Evolutionary conservation across 2,113 vertebrate genomes (phyloP).

Genomic region (Scatophagus argus): DNA sequence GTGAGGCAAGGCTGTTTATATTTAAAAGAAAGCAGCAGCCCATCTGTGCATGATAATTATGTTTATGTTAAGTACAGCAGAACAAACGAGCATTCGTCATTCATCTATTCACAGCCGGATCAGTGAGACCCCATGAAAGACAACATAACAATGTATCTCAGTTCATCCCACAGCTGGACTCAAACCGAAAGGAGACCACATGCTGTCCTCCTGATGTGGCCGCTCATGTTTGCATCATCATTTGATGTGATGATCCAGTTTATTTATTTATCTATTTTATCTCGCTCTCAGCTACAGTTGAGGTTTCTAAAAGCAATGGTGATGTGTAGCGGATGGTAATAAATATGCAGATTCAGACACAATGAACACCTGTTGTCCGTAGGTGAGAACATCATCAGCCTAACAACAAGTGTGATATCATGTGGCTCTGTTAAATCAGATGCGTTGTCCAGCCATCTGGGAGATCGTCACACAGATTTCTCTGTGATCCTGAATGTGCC

Average conservation of each 20-base stretch:
- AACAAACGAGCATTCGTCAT: constrained; percentile 35
- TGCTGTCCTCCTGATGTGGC: constrained; percentile 20
- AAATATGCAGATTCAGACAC: constrained; percentile 15
- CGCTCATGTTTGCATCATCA: not conserved
- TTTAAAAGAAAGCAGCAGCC: constrained; percentile 29
- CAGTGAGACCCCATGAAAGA: constrained; percentile 51
- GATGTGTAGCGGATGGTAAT: constrained; percentile 5
- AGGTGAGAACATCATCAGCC: not conserved
- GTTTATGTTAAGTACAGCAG: constrained; percentile 38
- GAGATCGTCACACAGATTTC: not conserved
- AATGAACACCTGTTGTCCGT: constrained; percentile 55
- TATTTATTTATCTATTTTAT: no score
- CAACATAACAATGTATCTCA: constrained; percentile 16
- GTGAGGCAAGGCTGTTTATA: not conserved
- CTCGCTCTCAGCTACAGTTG: constrained; percentile 47
- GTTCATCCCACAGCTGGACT: constrained; percentile 46
- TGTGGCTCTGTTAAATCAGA: constrained; percentile 8
- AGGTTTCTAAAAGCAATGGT: constrained; percentile 26
- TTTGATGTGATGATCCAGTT: constrained; percentile 33
- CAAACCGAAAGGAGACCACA: constrained; percentile 28
- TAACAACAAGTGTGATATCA: not conserved
- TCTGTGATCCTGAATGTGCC: constrained; percentile 15
- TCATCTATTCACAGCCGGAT: constrained; percentile 35
- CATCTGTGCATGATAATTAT: constrained; percentile 35
- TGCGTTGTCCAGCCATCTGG: not conserved